Evolutionary conservation across 1,140 invertebrate genomes (phyloP).

Genomic region (Psix sp.): DNA sequence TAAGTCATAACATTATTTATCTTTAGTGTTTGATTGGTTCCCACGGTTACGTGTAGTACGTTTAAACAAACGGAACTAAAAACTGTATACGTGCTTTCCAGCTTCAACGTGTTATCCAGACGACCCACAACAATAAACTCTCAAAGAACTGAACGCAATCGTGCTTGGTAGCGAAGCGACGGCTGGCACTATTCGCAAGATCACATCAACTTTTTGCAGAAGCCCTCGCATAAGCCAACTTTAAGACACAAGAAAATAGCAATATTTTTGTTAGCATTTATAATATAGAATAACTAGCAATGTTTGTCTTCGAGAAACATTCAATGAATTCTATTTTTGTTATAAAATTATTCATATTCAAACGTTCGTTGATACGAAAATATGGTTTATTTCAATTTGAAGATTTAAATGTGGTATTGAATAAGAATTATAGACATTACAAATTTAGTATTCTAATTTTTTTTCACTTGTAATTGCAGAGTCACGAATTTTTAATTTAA

Average conservation of each 20-base stretch:
- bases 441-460: slow-evolving; percentile 42
- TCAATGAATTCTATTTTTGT: neutral
- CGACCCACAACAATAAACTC: slow-evolving; percentile 37
- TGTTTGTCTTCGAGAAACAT: neutral
- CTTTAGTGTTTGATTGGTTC: slow-evolving; percentile 4
- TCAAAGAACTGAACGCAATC: slow-evolving; percentile 17
- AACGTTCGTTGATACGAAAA: too few relatives aligned
- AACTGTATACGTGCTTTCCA: slow-evolving; percentile 51
- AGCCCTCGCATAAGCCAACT: slow-evolving; percentile 56
- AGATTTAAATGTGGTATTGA: too few relatives aligned
- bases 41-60: slow-evolving; percentile 32
- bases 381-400: too few relatives aligned
- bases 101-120: slow-evolving; percentile 14
- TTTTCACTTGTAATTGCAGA: slow-evolving; percentile 54
- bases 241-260: slow-evolving; percentile 46
- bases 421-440: neutral
- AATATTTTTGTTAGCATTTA: slow-evolving; percentile 27
- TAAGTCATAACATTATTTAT: neutral
- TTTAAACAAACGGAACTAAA: slow-evolving; percentile 50
- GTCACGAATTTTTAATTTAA: slow-evolving; percentile 59
- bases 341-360: too few relatives aligned
- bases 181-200: slow-evolving; percentile 46
- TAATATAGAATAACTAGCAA: slow-evolving; percentile 10
- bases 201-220: slow-evolving; percentile 54
- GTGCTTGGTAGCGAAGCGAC: slow-evolving; percentile 32